Percentiles rank a stretch among this genome's conserved stretches.
Evolutionary conservation across 2,113 vertebrate genomes (phyloP).

Genomic region (Cacatua alba): DNA sequence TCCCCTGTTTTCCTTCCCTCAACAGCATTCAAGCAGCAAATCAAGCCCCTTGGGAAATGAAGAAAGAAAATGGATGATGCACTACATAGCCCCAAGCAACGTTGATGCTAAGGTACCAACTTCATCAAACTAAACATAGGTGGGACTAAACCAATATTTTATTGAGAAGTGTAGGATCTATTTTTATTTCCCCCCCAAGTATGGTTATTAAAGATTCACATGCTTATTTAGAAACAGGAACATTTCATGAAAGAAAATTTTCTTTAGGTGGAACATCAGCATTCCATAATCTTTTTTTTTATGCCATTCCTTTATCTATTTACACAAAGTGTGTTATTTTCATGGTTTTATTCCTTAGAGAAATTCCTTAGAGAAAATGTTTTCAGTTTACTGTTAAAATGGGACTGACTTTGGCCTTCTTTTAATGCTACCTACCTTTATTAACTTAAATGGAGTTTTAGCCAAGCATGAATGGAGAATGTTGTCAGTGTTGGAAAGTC

Average conservation of each 20-base stretch:
- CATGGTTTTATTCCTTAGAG: not conserved
- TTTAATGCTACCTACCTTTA: not conserved
- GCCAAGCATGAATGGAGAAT: not conserved
- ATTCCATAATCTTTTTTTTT: not conserved
- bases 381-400: not conserved
- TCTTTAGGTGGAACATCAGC: not conserved
- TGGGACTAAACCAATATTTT: not conserved
- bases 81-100: rapidly evolving
- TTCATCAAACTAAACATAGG: not conserved
- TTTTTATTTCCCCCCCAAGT: not conserved
- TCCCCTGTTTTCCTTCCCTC: not conserved
- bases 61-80: not conserved
- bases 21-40: slow-evolving; percentile 4
- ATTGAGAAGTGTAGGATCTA: not conserved
- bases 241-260: not conserved
- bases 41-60: not conserved
- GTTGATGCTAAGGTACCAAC: slow-evolving; percentile 25
- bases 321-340: not conserved
- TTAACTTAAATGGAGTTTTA: not conserved
- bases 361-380: not conserved
- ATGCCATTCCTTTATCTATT: not conserved
- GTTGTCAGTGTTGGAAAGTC: not conserved
- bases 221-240: not conserved
- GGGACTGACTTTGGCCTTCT: not conserved
- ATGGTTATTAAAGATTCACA: not conserved